These are phyloP conservation scores for Oryctes rhinoceros DNA, from an alignment of 1,140 invertebrate species.

Conservation along the genomic window DNA sequence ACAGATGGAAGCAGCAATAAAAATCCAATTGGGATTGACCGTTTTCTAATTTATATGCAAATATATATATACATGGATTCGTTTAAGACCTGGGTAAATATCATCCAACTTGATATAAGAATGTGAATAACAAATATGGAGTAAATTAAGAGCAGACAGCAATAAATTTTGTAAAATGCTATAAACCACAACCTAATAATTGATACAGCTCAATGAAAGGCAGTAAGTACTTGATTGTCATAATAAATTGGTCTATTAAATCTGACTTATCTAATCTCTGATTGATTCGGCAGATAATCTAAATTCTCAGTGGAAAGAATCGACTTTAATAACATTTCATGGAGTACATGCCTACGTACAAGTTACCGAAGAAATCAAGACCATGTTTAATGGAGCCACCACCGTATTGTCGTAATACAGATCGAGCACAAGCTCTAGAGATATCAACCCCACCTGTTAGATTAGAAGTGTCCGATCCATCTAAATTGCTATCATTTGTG, in stretches of 20 bases:
- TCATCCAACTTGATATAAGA: too few species aligned
- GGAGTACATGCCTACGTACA: slow-evolving; percentile 38
- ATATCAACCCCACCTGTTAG: slow-evolving; percentile 13
- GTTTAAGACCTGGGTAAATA: too few species aligned
- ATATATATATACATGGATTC: too few species aligned
- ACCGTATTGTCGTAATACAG: slow-evolving; percentile 50
- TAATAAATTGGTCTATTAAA: slow-evolving; percentile 27
- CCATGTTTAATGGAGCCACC: slow-evolving; percentile 48
- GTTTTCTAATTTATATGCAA: too few species aligned
- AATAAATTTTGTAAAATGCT: neutral
- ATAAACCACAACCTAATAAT: neutral
- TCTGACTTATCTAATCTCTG: slow-evolving; percentile 39
- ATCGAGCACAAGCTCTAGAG: neutral
- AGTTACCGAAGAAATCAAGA: slow-evolving; percentile 20
- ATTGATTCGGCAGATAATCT: slow-evolving; percentile 36
- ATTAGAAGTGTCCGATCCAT: slow-evolving; percentile 59
- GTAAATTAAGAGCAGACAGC: neutral
- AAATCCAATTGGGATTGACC: too few species aligned
- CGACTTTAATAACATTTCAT: neutral
- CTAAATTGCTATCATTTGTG: slow-evolving; percentile 63
- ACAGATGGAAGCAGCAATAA: too few species aligned
- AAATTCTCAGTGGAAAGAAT: slow-evolving; percentile 27
- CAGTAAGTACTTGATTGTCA: slow-evolving; percentile 37
- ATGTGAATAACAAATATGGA: too few species aligned
- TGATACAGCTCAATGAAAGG: neutral